Percentiles rank a stretch among this genome's conserved stretches.
These are phyloP conservation scores for Cyrtonyx montezumae DNA, from an alignment of 2,113 vertebrate genomes.

Conservation along the genomic window DNA sequence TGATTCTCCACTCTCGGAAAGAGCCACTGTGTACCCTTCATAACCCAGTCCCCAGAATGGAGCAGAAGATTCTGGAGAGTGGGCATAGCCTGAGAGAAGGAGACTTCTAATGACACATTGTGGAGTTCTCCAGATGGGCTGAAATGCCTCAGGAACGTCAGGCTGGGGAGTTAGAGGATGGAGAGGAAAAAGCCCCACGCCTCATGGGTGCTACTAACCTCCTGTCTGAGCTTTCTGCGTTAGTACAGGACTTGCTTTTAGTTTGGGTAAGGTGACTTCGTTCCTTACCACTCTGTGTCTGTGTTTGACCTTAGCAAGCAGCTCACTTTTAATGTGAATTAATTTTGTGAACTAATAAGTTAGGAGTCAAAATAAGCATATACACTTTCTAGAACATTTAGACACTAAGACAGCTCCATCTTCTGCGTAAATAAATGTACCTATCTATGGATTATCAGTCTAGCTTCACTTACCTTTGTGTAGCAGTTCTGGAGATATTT, in stretches of 20 bases:
- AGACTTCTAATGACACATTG: neutral
- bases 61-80: neutral
- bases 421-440: neutral
- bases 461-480: neutral
- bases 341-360: neutral
- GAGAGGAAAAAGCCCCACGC: neutral
- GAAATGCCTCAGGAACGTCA: neutral
- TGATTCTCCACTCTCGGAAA: neutral
- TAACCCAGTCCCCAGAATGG: neutral
- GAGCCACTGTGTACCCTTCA: rapidly evolving
- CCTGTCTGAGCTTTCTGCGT: neutral
- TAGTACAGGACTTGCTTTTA: neutral
- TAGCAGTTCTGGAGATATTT: neutral
- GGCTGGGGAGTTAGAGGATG: neutral
- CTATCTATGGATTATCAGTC: neutral
- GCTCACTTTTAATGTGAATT: neutral
- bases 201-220: no score
- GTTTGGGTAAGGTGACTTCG: neutral
- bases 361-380: neutral
- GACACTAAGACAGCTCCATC: neutral
- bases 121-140: neutral
- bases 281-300: neutral
- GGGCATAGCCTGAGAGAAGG: neutral
- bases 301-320: neutral
- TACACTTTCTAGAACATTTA: neutral